These are phyloP conservation scores for Danio tinwini DNA, from an alignment of 2,797 vertebrate species.

Conservation along the genomic window DNA sequence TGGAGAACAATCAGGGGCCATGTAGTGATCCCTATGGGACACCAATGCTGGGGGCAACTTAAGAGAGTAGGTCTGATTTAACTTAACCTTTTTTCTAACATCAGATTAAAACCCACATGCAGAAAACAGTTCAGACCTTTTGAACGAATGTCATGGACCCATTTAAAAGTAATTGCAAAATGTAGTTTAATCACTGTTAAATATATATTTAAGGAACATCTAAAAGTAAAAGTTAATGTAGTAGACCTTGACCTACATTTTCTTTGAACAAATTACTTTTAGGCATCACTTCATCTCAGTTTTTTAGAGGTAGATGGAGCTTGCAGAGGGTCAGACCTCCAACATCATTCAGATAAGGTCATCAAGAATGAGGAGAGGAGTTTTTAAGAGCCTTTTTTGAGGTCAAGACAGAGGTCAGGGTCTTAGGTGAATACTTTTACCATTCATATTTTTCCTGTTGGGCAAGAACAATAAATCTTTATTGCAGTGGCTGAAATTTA, in stretches of 20 bases:
- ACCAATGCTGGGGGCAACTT: neutral
- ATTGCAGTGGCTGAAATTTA: slow-evolving; percentile 13
- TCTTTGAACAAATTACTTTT: neutral
- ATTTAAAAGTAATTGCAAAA: neutral
- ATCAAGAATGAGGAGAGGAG: slow-evolving; percentile 4
- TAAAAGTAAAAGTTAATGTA: neutral
- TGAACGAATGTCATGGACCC: neutral
- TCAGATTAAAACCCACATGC: neutral
- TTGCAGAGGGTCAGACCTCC: slow-evolving; percentile 17
- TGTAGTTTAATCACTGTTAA: too few relatives aligned
- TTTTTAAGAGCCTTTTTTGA: slow-evolving; percentile 19
- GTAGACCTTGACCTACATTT: neutral
- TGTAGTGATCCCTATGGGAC: slow-evolving; percentile 6
- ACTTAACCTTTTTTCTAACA: neutral
- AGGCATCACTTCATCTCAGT: neutral
- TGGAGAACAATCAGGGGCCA: neutral
- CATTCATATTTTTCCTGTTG: neutral
- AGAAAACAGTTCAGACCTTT: neutral
- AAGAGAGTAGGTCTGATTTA: neutral
- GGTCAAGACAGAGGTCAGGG: slow-evolving; percentile 31
- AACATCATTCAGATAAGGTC: slow-evolving; percentile 13
- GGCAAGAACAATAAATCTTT: slow-evolving; percentile 19
- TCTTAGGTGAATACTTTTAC: slow-evolving; percentile 27
- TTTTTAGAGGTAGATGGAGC: neutral
- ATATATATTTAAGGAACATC: neutral